Conservation (phyloP, 2,113 vertebrate genomes). For the Bambusicola thoracicus region DNA sequence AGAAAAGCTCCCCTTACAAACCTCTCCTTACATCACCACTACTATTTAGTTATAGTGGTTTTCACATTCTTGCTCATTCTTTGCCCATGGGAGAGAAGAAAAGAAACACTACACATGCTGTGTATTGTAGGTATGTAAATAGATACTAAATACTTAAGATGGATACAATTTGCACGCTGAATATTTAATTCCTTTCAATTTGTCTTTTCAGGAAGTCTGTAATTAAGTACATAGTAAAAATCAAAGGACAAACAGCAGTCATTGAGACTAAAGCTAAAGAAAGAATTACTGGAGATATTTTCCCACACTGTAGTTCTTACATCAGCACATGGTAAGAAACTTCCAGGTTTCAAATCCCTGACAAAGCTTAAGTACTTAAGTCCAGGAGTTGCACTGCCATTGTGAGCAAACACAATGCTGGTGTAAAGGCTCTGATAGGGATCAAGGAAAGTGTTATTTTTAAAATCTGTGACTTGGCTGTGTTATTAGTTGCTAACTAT, state of each 20-base stretch:
- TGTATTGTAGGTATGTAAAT: neutral
- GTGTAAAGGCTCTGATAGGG: neutral
- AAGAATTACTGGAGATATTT: constrained; percentile 17
- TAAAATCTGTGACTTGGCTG: neutral
- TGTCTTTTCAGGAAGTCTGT: neutral
- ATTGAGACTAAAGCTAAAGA: neutral
- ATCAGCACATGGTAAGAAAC: constrained; percentile 25
- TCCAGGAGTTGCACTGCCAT: neutral
- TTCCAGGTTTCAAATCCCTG: constrained; percentile 3
- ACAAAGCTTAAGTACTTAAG: neutral
- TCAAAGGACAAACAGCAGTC: neutral
- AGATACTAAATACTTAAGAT: neutral
- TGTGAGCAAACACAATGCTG: constrained; percentile 26
- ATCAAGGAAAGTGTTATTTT: constrained; percentile 33
- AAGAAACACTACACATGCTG: neutral
- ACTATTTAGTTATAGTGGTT: neutral
- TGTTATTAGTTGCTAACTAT: constrained; percentile 20
- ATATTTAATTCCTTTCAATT: neutral
- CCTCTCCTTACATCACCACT: neutral
- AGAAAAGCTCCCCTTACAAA: neutral
- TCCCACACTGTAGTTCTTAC: constrained; percentile 9
- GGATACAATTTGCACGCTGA: neutral
- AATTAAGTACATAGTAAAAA: neutral
- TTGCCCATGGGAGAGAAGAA: neutral
- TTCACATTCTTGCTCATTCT: neutral